Percentiles rank a stretch among this genome's conserved stretches.
Conservation (phyloP, 2,888 invertebrate genomes). For the Gisinianus flammeolus region DNA sequence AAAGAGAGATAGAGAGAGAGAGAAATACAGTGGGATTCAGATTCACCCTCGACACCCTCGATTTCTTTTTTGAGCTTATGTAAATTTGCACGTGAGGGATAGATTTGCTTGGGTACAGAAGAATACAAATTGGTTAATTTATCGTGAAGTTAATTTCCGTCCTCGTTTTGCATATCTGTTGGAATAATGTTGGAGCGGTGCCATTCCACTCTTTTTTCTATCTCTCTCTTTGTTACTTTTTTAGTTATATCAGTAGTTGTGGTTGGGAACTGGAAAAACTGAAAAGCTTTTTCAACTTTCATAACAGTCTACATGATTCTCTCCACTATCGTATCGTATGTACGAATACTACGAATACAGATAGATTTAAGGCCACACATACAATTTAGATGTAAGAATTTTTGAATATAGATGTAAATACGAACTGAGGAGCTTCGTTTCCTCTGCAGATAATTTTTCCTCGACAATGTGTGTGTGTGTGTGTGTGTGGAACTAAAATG, state of each 20-base stretch:
- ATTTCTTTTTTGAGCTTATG: constrained; percentile 44
- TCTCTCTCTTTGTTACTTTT: background rate
- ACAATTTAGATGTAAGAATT: background rate
- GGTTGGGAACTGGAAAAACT: background rate
- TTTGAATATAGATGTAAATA: no score
- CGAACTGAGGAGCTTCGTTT: no score
- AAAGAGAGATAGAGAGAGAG: background rate
- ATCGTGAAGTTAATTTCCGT: constrained; percentile 45
- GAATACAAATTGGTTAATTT: constrained; percentile 50
- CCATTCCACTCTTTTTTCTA: constrained; percentile 27
- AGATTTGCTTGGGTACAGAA: constrained; percentile 39
- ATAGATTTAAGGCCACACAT: background rate
- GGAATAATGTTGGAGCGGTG: constrained; percentile 32
- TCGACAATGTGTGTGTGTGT: background rate
- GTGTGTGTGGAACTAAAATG: background rate
- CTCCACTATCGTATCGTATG: background rate
- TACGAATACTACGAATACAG: background rate
- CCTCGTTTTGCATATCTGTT: constrained; percentile 33
- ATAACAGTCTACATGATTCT: no score
- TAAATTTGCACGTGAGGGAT: constrained; percentile 47
- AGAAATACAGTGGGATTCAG: constrained; percentile 14
- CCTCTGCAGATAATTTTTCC: background rate
- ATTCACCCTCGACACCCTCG: constrained; percentile 26
- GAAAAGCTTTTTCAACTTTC: background rate
- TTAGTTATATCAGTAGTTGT: background rate